Percentiles rank a stretch among this genome's conserved stretches.
Evolutionary conservation across 2,113 vertebrate genomes (phyloP).

Genomic region (Nycticryphes semicollaris): DNA sequence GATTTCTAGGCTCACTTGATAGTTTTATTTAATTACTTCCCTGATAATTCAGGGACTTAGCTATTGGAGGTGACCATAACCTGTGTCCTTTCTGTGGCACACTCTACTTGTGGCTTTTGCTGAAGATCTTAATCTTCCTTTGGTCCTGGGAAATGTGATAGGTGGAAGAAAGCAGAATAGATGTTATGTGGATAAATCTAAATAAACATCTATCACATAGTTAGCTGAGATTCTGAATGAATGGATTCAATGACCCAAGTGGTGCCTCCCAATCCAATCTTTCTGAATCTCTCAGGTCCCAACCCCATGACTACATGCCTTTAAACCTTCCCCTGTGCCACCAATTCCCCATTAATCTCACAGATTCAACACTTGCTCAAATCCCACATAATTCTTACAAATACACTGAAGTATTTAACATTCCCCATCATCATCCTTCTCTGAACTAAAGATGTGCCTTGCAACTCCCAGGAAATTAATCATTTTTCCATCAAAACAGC

Average conservation of each 20-base stretch:
- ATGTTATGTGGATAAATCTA: neutral
- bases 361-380: neutral
- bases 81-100: neutral
- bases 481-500: neutral
- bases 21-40: neutral
- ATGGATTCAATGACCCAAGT: neutral
- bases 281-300: neutral
- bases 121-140: neutral
- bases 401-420: slow-evolving; percentile 22
- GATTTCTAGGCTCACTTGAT: neutral
- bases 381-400: neutral
- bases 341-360: slow-evolving; percentile 18
- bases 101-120: neutral
- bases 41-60: neutral
- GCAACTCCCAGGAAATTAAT: slow-evolving; percentile 16
- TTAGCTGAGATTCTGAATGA: neutral
- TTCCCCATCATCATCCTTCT: neutral
- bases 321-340: slow-evolving; percentile 20
- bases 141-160: neutral
- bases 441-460: neutral
- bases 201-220: neutral
- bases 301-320: neutral
- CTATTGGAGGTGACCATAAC: neutral
- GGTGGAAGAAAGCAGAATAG: neutral
- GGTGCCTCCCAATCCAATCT: neutral